Percentiles rank a stretch among this genome's conserved stretches.
phyloP scores from a whole-genome alignment of 2,888 invertebrate species.

The Pasiphila rectangulata region DNA sequence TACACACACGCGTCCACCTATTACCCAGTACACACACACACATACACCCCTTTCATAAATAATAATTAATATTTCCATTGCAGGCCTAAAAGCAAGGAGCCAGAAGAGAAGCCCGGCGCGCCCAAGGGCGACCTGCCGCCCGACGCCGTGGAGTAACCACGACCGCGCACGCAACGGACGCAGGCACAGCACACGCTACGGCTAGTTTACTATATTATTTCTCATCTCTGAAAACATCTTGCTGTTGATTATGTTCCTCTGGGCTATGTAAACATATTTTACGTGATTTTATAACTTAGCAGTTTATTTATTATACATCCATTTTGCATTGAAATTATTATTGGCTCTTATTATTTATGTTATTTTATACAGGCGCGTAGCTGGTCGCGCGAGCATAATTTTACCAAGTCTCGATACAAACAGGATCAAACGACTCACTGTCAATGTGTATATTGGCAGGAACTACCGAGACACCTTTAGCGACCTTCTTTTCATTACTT shows the following conservation, averaged over 20 bases:
- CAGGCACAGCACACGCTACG: constrained; percentile 11
- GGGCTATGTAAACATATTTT: constrained; percentile 14
- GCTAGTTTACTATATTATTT: constrained; percentile 12
- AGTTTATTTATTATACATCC: constrained; percentile 6
- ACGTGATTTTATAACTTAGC: constrained; percentile 5
- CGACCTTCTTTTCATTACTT: too few relatives aligned
- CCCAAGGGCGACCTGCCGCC: neutral
- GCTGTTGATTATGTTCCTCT: constrained; percentile 13
- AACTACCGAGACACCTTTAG: too few relatives aligned
- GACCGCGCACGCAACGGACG: constrained; percentile 13
- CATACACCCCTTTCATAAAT: too few relatives aligned
- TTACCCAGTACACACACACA: too few relatives aligned
- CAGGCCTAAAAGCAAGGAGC: constrained; percentile 4
- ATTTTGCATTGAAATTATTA: constrained; percentile 7
- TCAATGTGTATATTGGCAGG: too few relatives aligned
- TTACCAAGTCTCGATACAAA: too few relatives aligned
- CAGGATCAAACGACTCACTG: too few relatives aligned
- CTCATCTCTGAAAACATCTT: constrained; percentile 19
- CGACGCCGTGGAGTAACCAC: constrained; percentile 4
- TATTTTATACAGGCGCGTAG: neutral
- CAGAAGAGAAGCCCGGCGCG: constrained; percentile 2
- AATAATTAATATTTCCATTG: neutral
- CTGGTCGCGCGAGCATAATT: constrained; percentile 4
- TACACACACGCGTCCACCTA: too few relatives aligned
- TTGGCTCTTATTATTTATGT: constrained; percentile 7